Evolutionary conservation across 2,888 invertebrate genomes (phyloP).

Genomic region (Macaria notata): DNA sequence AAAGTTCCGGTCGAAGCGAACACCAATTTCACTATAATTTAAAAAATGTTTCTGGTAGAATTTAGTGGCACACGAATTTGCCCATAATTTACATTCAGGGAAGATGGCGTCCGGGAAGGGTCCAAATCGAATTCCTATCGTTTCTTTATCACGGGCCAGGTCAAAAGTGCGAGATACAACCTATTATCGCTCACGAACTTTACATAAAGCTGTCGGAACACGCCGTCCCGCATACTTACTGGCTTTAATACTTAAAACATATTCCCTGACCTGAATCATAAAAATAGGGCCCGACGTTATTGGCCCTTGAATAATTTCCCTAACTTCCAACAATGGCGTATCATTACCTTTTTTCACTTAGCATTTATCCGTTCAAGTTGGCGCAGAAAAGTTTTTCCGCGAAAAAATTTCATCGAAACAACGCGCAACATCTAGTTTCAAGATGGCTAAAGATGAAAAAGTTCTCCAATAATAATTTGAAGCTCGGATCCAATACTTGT

Average conservation of each 20-base stretch:
- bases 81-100: conserved; percentile 74
- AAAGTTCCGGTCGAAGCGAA: conserved; percentile 25
- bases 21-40: conserved; percentile 59
- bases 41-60: conserved; percentile 57
- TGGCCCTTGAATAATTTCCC: too few species aligned
- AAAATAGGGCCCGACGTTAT: too few species aligned
- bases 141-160: conserved; percentile 60
- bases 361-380: too few species aligned
- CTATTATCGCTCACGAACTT: conserved; percentile 28
- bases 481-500: conserved; percentile 47
- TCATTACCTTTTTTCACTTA: too few species aligned
- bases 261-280: too few species aligned
- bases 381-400: background rate
- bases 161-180: conserved; percentile 51
- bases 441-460: conserved; percentile 30
- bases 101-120: conserved; percentile 60
- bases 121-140: conserved; percentile 76
- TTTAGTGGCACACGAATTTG: conserved; percentile 59
- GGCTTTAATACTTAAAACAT: too few species aligned
- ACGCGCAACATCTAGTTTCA: conserved; percentile 29
- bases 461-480: conserved; percentile 35
- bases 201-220: conserved; percentile 3
- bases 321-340: too few species aligned
- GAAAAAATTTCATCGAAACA: conserved; percentile 6
- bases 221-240: too few species aligned